Percentiles rank a stretch among this genome's conserved stretches.
These are phyloP conservation scores for Zoanthus gigantus DNA, from an alignment of 92 coral and sea anemone species.

Conservation along the genomic window DNA sequence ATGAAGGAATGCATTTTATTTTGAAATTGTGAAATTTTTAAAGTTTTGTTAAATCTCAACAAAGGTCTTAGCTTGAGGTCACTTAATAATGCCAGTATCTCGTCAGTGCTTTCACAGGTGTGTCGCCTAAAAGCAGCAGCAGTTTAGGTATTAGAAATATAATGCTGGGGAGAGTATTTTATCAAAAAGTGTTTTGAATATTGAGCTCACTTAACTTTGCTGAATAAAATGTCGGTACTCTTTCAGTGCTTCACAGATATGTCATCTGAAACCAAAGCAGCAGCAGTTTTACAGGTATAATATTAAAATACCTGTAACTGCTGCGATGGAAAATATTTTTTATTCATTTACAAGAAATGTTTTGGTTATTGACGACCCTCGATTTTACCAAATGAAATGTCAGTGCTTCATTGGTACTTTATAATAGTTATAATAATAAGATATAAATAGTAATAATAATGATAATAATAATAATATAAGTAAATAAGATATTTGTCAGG, in stretches of 20 bases:
- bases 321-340: conserved; percentile 16
- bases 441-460: not conserved
- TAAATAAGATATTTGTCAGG: not conserved
- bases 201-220: no score
- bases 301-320: conserved; percentile 15
- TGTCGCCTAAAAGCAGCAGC: conserved; percentile 2
- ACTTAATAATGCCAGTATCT: conserved; percentile 6
- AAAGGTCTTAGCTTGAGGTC: conserved; percentile 1
- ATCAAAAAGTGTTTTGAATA: no score
- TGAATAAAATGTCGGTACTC: no score
- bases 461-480: not conserved
- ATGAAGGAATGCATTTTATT: conserved; percentile 20
- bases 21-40: not conserved
- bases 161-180: no score
- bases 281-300: not conserved
- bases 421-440: not conserved
- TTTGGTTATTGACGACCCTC: conserved; percentile 12
- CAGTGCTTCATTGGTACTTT: conserved; percentile 6
- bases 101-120: not conserved
- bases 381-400: not conserved
- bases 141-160: not conserved
- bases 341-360: conserved; percentile 20
- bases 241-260: no score
- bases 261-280: no score
- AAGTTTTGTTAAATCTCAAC: conserved; percentile 6